Conservation (phyloP, 1,140 invertebrate genomes). For the Metopolophium dirhodum region DNA sequence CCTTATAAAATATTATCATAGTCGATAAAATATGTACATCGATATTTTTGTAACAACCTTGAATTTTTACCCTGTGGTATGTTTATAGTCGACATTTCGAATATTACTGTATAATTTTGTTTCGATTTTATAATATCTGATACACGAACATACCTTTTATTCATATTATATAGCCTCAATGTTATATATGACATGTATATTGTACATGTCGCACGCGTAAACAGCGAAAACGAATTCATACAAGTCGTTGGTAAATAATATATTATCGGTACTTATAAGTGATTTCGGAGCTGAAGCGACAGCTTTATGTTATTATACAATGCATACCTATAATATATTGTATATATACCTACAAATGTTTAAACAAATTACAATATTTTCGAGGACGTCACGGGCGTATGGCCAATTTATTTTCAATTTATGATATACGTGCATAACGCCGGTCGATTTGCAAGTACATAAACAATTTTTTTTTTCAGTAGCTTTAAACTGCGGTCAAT, state of each 20-base stretch:
- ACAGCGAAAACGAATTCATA: not conserved
- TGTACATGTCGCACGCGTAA: no score
- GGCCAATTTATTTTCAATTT: not conserved
- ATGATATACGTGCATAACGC: not conserved
- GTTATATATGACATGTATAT: no score
- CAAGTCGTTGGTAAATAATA: not conserved
- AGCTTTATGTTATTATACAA: not conserved
- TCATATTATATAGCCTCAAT: not conserved
- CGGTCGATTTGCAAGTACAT: not conserved
- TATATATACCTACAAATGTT: not conserved
- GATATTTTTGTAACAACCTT: not conserved
- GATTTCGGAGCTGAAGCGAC: not conserved
- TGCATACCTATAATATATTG: not conserved
- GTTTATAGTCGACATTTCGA: not conserved
- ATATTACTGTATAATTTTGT: not conserved
- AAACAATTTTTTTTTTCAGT: not conserved
- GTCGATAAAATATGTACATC: not conserved
- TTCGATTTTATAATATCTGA: not conserved
- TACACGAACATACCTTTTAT: not conserved
- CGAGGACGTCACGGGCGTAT: not conserved
- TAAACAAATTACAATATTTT: slow-evolving; percentile 4
- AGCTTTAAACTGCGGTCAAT: not conserved
- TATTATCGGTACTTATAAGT: not conserved
- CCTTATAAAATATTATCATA: not conserved
- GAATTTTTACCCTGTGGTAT: not conserved